Percentiles rank a stretch among this genome's conserved stretches.
Conservation (phyloP, 1,140 invertebrate genomes). For the Eumeta japonica region DNA sequence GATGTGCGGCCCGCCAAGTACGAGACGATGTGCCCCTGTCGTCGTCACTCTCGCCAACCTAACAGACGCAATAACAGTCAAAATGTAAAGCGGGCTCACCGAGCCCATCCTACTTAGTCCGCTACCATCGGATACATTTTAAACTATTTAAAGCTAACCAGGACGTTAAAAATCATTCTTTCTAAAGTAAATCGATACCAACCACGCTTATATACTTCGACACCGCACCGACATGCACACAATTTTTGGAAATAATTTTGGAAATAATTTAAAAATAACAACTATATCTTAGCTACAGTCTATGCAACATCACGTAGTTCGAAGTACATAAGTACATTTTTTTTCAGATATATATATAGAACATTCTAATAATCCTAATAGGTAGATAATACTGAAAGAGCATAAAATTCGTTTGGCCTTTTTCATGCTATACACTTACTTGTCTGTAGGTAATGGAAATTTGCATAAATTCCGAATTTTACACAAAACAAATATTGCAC, state of each 20-base stretch:
- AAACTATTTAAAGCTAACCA: constrained; percentile 51
- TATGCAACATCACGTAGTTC: constrained; percentile 46
- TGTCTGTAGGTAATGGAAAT: too few relatives aligned
- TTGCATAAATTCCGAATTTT: too few relatives aligned
- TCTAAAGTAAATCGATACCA: constrained; percentile 20
- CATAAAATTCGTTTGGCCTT: constrained; percentile 19
- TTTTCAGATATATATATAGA: constrained; percentile 42
- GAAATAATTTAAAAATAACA: constrained; percentile 52
- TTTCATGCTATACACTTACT: too few relatives aligned
- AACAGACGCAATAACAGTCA: too few relatives aligned
- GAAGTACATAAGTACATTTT: constrained; percentile 36
- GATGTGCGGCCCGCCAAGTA: too few relatives aligned
- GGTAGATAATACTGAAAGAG: constrained; percentile 52
- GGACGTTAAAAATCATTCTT: constrained; percentile 34
- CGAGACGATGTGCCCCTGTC: too few relatives aligned
- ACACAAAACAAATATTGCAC: too few relatives aligned
- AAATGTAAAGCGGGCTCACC: too few relatives aligned
- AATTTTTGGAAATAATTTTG: constrained; percentile 43
- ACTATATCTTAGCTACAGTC: constrained; percentile 48
- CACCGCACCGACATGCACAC: too few relatives aligned
- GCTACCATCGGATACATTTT: not conserved
- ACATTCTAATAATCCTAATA: constrained; percentile 47
- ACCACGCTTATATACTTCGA: too few relatives aligned
- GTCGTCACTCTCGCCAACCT: too few relatives aligned
- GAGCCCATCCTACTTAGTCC: too few relatives aligned